Percentiles rank a stretch among this genome's conserved stretches.
Conservation (phyloP, 1,140 invertebrate genomes). For the Hypsibius dujardini region DNA sequence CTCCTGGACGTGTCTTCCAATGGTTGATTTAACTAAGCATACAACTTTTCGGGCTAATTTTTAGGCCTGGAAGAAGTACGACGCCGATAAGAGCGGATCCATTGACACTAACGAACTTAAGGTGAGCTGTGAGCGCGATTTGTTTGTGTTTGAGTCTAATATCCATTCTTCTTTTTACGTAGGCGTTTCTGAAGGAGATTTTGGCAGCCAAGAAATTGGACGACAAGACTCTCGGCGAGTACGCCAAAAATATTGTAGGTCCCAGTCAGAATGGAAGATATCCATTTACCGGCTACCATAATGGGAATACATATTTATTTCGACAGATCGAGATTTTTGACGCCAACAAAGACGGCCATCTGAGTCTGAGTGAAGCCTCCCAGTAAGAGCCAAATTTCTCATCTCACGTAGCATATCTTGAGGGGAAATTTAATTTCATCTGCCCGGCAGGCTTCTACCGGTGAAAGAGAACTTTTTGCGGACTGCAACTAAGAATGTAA, state of each 20-base stretch:
- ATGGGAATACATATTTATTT: slow-evolving; percentile 22
- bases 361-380: slow-evolving; percentile 83
- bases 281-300: neutral
- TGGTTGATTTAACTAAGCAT: too few species aligned
- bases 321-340: slow-evolving; percentile 77
- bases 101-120: slow-evolving; percentile 35
- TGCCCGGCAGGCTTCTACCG: slow-evolving; percentile 53
- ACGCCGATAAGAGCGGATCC: slow-evolving; percentile 33
- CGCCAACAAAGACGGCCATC: slow-evolving; percentile 71
- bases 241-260: neutral
- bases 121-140: slow-evolving; percentile 38
- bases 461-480: slow-evolving; percentile 28
- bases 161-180: neutral
- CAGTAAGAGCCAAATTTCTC: slow-evolving; percentile 51
- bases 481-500: neutral
- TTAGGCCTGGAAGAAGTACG: slow-evolving; percentile 34
- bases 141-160: too few species aligned
- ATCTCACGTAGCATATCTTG: too few species aligned
- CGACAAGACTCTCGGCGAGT: neutral
- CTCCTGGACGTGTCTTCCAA: too few species aligned
- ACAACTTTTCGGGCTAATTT: too few species aligned
- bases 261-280: too few species aligned
- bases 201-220: neutral
- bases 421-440: too few species aligned
- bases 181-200: slow-evolving; percentile 18